phyloP scores from a whole-genome alignment of 2,797 vertebrate species.

The Decapterus maruadsi region DNA sequence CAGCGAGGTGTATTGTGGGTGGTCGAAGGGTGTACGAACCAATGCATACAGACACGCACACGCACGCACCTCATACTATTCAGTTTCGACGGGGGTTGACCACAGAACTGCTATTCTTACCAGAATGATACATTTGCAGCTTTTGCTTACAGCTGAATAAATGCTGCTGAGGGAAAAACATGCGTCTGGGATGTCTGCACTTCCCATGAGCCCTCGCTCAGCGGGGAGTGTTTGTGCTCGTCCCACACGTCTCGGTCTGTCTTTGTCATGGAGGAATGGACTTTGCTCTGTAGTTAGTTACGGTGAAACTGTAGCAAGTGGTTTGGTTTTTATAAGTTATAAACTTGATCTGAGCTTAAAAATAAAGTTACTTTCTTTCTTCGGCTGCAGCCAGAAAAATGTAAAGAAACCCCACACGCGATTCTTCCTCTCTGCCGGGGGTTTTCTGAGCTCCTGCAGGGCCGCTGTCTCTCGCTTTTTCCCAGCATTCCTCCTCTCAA shows the following conservation, averaged over 20 bases:
- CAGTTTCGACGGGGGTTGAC: conserved; percentile 64
- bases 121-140: conserved; percentile 68
- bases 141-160: conserved; percentile 80
- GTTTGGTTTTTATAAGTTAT: conserved; percentile 10
- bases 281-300: conserved; percentile 14
- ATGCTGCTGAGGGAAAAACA: conserved; percentile 63
- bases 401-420: not conserved
- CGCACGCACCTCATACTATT: conserved; percentile 51
- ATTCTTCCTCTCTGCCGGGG: not conserved
- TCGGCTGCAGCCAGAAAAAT: not conserved
- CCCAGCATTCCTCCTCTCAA: not conserved
- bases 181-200: conserved; percentile 55
- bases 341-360: conserved; percentile 21
- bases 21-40: conserved; percentile 70
- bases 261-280: conserved; percentile 34
- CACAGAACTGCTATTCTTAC: conserved; percentile 79
- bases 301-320: not conserved
- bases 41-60: conserved; percentile 55
- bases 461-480: conserved; percentile 9
- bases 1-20: conserved; percentile 76
- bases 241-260: conserved; percentile 41
- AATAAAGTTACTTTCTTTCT: not conserved
- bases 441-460: not conserved
- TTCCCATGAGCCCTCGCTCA: conserved; percentile 50
- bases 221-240: conserved; percentile 25